Evolutionary conservation across 2,888 invertebrate species (phyloP), one percentile per base, ranked within the genome.

Genomic region (Thecophora atra): DNA sequence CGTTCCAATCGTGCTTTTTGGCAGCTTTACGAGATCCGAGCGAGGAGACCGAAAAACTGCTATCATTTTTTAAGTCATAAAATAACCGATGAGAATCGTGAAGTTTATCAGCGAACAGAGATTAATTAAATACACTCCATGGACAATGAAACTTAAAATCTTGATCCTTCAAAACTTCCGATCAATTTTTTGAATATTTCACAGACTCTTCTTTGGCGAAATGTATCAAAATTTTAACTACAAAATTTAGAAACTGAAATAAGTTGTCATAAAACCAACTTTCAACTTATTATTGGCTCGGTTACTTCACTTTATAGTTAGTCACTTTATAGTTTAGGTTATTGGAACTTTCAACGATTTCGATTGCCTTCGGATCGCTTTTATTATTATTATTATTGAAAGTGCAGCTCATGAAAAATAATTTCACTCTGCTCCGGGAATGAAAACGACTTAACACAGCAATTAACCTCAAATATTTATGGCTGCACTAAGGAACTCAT

Each of bases 1-100:
- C 63, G 56, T 37, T 37, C 11, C 37, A 37, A 37, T 24, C 37
- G 30, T 62, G 26, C 70, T 70, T 70, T 52, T 52, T 62, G 70
- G 62, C 70, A 70, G 28, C 52, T 63, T 63, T 52, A 70, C 63
- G 63, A 63, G 62, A 62, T 63, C 30, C 63, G 7, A 37, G 37
- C 37, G 37, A 37, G 47, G 37, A 54, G 26, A 56, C 51, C 24
- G 21, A 21, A 58, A 54, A 54, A 24, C 21, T 11, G 21, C 15
- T 26, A 58, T 26, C 37, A 51, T 60, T 62, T 37, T 60, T 30
- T 62, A 62, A 62, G 51, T 30, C 70, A 52, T 52, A 63, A 52
- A 67, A 67, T 37, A 42, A 30, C 26, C 17, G n/a, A 56, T 17
- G 17, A 37, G 44, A 47, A 44, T 47, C 64, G 47, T 64, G 64